These are phyloP conservation scores for Hystrix cristata DNA, from an alignment of 2,113 vertebrate species.

Conservation along the genomic window DNA sequence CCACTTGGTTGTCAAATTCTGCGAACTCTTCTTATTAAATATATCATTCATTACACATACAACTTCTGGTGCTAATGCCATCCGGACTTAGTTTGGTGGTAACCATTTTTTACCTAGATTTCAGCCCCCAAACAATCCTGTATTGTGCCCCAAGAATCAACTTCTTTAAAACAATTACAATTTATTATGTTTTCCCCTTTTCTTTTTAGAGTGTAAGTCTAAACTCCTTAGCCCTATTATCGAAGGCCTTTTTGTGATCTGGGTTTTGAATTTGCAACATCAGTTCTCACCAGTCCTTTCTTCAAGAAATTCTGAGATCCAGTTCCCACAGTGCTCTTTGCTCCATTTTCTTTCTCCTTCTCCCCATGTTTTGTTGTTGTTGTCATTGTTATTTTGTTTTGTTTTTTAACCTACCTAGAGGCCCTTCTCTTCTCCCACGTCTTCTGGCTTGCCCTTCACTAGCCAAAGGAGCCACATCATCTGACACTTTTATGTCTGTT, in stretches of 20 bases:
- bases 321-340: background rate
- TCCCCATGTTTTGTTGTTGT: background rate
- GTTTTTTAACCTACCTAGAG: background rate
- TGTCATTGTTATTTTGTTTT: too few species aligned
- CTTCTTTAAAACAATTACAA: slow-evolving; percentile 12
- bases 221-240: background rate
- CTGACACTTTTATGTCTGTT: background rate
- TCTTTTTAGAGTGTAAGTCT: background rate
- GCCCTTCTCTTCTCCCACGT: background rate
- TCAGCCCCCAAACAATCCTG: background rate
- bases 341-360: background rate
- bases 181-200: background rate
- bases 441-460: background rate
- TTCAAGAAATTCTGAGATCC: background rate
- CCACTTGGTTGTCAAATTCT: background rate
- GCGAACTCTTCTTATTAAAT: background rate
- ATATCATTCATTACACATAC: background rate
- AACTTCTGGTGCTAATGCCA: background rate
- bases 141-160: background rate
- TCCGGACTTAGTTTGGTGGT: background rate
- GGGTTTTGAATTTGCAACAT: background rate
- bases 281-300: background rate
- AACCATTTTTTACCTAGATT: background rate
- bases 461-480: background rate
- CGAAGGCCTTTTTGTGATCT: background rate